Evolutionary conservation across 2,113 vertebrate species (phyloP).

Genomic region (Thalassoma bifasciatum): DNA sequence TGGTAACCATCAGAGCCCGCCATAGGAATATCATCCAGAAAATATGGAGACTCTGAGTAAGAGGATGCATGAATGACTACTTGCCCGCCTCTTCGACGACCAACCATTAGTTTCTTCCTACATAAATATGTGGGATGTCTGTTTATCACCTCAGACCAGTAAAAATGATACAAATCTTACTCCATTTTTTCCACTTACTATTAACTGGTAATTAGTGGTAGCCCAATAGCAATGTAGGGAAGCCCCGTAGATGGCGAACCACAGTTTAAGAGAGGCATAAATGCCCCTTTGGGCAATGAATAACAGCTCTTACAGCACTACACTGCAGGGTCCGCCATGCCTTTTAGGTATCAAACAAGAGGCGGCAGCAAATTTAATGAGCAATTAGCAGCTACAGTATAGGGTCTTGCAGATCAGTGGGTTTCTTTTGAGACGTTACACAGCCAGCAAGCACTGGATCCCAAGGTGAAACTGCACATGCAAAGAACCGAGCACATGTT

Average conservation of each 20-base stretch:
- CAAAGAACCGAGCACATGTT: constrained; percentile 39
- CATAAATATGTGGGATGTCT: constrained; percentile 75
- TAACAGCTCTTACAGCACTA: constrained; percentile 67
- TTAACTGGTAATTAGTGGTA: constrained; percentile 81
- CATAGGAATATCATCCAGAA: constrained; percentile 64
- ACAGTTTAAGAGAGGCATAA: constrained; percentile 72
- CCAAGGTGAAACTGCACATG: constrained; percentile 66
- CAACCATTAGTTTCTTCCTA: constrained; percentile 64
- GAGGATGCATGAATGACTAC: constrained; percentile 57
- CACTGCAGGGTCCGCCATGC: constrained; percentile 54
- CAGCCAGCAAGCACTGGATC: constrained; percentile 51
- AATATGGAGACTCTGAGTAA: constrained; percentile 38
- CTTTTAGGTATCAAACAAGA: constrained; percentile 72
- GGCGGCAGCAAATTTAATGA: constrained; percentile 67
- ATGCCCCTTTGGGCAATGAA: constrained; percentile 64
- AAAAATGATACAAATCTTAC: constrained; percentile 72
- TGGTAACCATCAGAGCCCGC: constrained; percentile 50
- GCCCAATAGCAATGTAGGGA: constrained; percentile 77
- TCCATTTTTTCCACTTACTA: constrained; percentile 73
- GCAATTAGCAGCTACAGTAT: constrained; percentile 65
- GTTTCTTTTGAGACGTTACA: constrained; percentile 53
- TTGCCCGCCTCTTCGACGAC: constrained; percentile 45
- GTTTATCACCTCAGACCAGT: constrained; percentile 77
- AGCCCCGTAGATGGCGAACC: constrained; percentile 68
- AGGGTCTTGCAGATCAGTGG: constrained; percentile 43